Conservation (phyloP, 2,797 vertebrate species). For the Paratrypauchen microcephalus region DNA sequence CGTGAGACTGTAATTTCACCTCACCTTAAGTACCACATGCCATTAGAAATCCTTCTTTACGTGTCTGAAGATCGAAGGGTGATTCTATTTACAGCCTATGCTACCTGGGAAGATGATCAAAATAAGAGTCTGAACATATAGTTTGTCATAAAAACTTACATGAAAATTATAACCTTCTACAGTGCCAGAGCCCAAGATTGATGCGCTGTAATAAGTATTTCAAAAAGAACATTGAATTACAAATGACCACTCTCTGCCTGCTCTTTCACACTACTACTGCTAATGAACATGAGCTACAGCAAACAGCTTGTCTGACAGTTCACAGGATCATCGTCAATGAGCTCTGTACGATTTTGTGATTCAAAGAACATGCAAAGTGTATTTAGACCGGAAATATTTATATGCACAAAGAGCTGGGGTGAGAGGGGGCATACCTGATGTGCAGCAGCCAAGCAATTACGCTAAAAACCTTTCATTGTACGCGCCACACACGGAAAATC, state of each 20-base stretch:
- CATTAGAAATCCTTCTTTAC: too few relatives aligned
- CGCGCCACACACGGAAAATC: constrained; percentile 17
- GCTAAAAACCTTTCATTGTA: constrained; percentile 25
- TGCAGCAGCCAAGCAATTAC: constrained; percentile 33
- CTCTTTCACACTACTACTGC: background rate
- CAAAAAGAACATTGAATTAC: background rate
- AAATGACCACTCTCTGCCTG: background rate
- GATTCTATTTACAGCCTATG: background rate
- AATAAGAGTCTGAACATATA: background rate
- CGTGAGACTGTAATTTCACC: too few relatives aligned
- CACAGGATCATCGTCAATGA: constrained; percentile 9
- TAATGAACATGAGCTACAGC: background rate
- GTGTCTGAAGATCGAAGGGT: background rate
- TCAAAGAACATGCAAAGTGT: constrained; percentile 31
- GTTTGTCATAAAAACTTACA: background rate
- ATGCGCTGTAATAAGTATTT: background rate
- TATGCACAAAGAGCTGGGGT: constrained; percentile 12
- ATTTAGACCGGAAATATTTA: constrained; percentile 24
- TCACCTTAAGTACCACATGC: too few relatives aligned
- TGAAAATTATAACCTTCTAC: background rate
- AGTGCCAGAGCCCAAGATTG: background rate
- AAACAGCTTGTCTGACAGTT: background rate
- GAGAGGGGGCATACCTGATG: constrained; percentile 29
- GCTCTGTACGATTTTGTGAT: constrained; percentile 19
- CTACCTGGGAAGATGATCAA: background rate